phyloP scores from a whole-genome alignment of 2,888 invertebrate genomes.

The Agonopterix subpropinquella region DNA sequence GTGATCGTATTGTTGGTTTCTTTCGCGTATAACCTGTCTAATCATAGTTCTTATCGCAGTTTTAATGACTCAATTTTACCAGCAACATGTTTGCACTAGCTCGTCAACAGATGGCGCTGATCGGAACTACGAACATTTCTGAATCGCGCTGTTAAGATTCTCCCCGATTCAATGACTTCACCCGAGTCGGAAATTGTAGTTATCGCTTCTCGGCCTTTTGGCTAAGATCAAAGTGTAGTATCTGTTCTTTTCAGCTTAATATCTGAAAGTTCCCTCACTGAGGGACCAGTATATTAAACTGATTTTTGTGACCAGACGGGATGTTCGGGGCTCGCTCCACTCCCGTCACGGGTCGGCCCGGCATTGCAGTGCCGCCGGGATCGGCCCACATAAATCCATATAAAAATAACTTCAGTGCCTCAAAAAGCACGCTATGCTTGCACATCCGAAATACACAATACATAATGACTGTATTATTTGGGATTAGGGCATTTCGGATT shows the following conservation, averaged over 20 bases:
- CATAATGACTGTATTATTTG: too few relatives aligned
- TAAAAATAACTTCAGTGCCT: not conserved
- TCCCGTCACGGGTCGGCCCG: constrained; percentile 12
- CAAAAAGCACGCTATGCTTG: too few relatives aligned
- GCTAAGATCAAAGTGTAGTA: constrained; percentile 10
- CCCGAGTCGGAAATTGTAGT: not conserved
- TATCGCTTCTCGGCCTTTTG: constrained; percentile 9
- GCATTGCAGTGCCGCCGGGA: constrained; percentile 6
- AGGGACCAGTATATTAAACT: constrained; percentile 8
- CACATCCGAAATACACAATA: too few relatives aligned
- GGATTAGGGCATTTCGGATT: too few relatives aligned
- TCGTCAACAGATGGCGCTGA: not conserved
- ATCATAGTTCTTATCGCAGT: too few relatives aligned
- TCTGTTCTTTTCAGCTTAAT: constrained; percentile 8
- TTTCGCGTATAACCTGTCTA: too few relatives aligned
- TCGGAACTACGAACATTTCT: not conserved
- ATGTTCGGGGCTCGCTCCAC: constrained; percentile 10
- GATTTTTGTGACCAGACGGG: constrained; percentile 9
- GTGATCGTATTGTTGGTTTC: too few relatives aligned
- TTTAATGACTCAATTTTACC: too few relatives aligned
- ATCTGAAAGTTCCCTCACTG: constrained; percentile 6
- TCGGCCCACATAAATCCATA: constrained; percentile 1
- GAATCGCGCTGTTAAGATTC: constrained; percentile 1
- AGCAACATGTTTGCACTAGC: not conserved
- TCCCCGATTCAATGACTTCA: not conserved